Conservation (phyloP, 2,797 vertebrate genomes). For the Carduelis carduelis region DNA sequence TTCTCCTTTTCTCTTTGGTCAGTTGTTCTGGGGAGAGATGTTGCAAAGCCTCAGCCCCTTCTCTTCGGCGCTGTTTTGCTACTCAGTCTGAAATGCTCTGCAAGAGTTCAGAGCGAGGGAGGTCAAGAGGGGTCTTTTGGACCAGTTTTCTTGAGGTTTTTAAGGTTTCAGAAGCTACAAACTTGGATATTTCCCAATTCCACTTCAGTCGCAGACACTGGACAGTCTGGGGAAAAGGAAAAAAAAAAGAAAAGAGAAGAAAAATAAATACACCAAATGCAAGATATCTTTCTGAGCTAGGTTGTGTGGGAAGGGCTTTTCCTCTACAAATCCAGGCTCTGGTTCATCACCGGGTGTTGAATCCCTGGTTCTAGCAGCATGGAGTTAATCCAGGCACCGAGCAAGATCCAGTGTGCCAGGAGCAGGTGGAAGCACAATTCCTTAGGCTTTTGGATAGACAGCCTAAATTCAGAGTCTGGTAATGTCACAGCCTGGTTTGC, state of each 20-base stretch:
- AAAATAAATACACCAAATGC: not conserved
- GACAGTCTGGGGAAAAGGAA: conserved; percentile 51
- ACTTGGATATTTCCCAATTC: conserved; percentile 24
- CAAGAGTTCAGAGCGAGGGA: conserved; percentile 12
- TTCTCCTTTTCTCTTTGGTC: not conserved
- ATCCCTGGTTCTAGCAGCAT: accelerated
- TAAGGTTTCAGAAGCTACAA: conserved; percentile 65
- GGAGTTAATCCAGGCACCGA: not conserved
- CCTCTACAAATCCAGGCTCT: not conserved
- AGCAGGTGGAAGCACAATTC: not conserved
- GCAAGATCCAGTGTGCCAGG: not conserved
- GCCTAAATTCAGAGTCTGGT: not conserved
- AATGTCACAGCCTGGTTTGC: not conserved
- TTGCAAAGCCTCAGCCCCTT: not conserved
- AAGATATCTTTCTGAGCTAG: not conserved
- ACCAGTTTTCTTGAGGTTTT: conserved; percentile 68
- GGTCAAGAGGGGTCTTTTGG: conserved; percentile 64
- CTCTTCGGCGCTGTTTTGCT: not conserved
- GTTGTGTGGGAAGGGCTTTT: not conserved
- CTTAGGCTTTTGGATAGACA: not conserved
- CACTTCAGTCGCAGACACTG: conserved; percentile 14
- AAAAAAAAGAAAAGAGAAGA: not conserved
- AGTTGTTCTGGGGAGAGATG: not conserved
- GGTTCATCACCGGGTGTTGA: accelerated
- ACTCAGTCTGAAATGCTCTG: conserved; percentile 9